A percentile compares a stretch with the other conserved stretches of the same genome.
Conservation (phyloP, 1,140 invertebrate genomes). For the Stegodyphus mimosarum region DNA sequence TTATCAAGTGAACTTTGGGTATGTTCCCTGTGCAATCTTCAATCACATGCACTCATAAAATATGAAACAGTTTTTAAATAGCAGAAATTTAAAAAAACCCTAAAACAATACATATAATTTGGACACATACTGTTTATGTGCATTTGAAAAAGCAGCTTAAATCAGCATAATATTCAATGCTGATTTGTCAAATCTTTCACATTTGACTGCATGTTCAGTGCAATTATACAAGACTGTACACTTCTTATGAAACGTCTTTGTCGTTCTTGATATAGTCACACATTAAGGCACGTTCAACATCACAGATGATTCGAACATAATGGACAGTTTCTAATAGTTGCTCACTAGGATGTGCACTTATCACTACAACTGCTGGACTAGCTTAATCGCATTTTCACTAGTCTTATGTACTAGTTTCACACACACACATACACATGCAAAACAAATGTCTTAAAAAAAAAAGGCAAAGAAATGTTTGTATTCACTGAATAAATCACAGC, state of each 20-base stretch:
- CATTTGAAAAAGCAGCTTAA: neutral
- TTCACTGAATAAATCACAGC: neutral
- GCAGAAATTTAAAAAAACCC: neutral
- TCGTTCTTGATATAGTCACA: neutral
- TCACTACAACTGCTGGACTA: slow-evolving; percentile 41
- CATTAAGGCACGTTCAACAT: slow-evolving; percentile 24
- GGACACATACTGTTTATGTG: neutral
- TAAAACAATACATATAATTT: neutral
- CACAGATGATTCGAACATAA: slow-evolving; percentile 44
- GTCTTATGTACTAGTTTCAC: slow-evolving; percentile 36
- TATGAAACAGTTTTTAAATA: no score
- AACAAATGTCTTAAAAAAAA: neutral
- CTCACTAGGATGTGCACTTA: neutral
- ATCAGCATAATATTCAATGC: neutral
- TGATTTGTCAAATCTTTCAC: neutral
- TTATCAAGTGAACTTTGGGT: no score
- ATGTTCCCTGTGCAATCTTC: no score
- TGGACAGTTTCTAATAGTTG: slow-evolving; percentile 19
- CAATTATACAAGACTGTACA: slow-evolving; percentile 2
- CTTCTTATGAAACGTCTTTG: neutral
- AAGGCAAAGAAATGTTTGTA: neutral
- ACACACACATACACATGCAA: neutral
- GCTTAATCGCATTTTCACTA: slow-evolving; percentile 49
- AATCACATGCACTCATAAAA: no score
- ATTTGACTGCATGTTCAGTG: no score